A percentile compares a stretch with the other conserved stretches of the same genome.
Conservation (phyloP, 2,113 vertebrate species). For the Saimiri boliviensis region DNA sequence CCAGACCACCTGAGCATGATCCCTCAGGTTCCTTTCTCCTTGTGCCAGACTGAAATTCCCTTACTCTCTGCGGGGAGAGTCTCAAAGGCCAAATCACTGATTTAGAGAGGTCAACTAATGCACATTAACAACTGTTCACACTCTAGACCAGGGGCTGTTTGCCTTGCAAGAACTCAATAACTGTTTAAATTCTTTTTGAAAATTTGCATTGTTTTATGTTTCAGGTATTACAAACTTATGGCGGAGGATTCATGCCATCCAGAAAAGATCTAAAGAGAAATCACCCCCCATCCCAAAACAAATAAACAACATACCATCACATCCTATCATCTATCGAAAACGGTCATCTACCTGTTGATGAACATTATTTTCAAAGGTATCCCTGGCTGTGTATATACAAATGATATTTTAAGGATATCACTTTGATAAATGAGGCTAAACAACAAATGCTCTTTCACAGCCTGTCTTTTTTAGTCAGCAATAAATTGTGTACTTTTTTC, state of each 20-base stretch:
- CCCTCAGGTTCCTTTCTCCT: accelerated
- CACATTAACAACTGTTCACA: not conserved
- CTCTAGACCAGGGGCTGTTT: not conserved
- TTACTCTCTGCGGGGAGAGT: not conserved
- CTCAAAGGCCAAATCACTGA: not conserved
- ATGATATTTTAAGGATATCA: conserved; percentile 27
- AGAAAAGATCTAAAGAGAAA: not conserved
- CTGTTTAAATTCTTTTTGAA: not conserved
- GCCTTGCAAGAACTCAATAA: not conserved
- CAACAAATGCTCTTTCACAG: not conserved
- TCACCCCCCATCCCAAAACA: not conserved
- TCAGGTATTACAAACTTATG: not conserved
- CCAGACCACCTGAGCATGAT: not conserved
- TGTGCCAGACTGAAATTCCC: not conserved
- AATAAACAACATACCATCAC: not conserved
- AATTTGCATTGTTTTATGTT: not conserved
- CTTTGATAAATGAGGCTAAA: conserved; percentile 49
- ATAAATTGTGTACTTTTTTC: conserved; percentile 32
- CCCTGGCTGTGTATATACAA: not conserved
- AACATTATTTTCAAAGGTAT: not conserved
- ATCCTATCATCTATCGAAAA: not conserved
- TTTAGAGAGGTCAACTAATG: not conserved
- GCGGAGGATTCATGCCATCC: not conserved
- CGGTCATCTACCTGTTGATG: not conserved
- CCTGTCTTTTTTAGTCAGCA: not conserved